A percentile compares a stretch with the other conserved stretches of the same genome.
phyloP scores from a whole-genome alignment of 2,113 vertebrate genomes.

The Actenoides lindsayi region DNA sequence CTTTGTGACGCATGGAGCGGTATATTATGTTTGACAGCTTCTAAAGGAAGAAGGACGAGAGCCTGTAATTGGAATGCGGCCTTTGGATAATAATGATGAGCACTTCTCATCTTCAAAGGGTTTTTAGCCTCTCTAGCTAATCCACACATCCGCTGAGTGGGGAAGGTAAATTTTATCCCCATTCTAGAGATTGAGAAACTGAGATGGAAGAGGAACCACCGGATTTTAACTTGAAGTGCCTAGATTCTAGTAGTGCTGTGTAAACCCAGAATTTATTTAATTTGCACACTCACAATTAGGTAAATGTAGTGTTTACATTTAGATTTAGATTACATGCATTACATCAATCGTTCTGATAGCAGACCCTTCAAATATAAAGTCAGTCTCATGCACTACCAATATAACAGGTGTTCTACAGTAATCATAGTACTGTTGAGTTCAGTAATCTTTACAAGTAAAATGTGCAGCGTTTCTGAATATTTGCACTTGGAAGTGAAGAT shows the following conservation, averaged over 20 bases:
- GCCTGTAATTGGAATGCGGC: constrained; percentile 49
- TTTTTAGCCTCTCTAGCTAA: constrained; percentile 24
- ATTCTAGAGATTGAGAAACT: background rate
- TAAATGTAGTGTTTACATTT: background rate
- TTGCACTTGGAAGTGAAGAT: background rate
- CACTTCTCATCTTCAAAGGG: constrained; percentile 51
- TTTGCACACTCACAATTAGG: background rate
- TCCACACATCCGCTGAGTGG: background rate
- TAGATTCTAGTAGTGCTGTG: background rate
- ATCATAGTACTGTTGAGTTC: background rate
- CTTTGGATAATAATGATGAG: constrained; percentile 25
- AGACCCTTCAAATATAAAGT: background rate
- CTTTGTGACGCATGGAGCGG: constrained; percentile 6
- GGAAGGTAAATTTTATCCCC: constrained; percentile 11
- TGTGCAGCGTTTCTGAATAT: background rate
- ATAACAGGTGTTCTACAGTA: background rate
- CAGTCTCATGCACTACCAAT: background rate
- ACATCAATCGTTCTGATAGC: background rate
- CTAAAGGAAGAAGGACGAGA: constrained; percentile 35
- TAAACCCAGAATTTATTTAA: background rate
- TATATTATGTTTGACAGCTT: constrained; percentile 57
- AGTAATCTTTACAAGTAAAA: background rate
- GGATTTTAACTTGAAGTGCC: background rate
- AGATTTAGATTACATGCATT: background rate
- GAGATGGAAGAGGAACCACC: background rate